phyloP scores from a whole-genome alignment of 1,140 invertebrate species.

The Macrobrachium rosenbergii region DNA sequence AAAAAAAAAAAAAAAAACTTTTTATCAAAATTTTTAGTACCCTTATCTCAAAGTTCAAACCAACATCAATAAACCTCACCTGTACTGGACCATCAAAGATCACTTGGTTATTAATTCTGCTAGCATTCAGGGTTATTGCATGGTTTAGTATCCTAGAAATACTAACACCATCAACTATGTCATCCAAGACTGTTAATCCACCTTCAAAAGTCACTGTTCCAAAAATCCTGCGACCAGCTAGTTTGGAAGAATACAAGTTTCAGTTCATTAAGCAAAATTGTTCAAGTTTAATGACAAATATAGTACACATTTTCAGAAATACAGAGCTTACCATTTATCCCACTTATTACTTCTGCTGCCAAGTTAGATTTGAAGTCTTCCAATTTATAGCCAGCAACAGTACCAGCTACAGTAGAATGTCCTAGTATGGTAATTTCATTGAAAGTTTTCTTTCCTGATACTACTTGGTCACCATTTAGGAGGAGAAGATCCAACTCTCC shows the following conservation, averaged over 20 bases:
- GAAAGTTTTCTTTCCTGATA: neutral
- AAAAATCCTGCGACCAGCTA: neutral
- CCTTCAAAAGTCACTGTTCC: conserved; percentile 11
- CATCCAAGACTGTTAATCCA: neutral
- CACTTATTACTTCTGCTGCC: neutral
- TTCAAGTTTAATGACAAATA: too few relatives aligned
- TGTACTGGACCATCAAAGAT: neutral
- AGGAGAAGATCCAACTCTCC: neutral
- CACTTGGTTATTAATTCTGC: neutral
- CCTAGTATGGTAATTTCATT: neutral
- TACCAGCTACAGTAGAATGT: neutral
- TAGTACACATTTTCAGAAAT: too few relatives aligned
- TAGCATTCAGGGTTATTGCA: neutral
- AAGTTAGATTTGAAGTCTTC: neutral
- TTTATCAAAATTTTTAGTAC: neutral
- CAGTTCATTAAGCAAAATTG: too few relatives aligned
- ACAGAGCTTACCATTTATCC: neutral
- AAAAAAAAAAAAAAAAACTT: neutral
- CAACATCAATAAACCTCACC: neutral
- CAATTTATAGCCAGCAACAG: neutral
- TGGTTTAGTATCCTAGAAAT: neutral
- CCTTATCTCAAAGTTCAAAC: too few relatives aligned
- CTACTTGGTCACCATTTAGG: neutral
- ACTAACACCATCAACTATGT: neutral
- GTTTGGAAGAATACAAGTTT: neutral